Base-by-base conservation (phyloP, 2,113 vertebrate species). In the Miniopterus natalensis region DNA sequence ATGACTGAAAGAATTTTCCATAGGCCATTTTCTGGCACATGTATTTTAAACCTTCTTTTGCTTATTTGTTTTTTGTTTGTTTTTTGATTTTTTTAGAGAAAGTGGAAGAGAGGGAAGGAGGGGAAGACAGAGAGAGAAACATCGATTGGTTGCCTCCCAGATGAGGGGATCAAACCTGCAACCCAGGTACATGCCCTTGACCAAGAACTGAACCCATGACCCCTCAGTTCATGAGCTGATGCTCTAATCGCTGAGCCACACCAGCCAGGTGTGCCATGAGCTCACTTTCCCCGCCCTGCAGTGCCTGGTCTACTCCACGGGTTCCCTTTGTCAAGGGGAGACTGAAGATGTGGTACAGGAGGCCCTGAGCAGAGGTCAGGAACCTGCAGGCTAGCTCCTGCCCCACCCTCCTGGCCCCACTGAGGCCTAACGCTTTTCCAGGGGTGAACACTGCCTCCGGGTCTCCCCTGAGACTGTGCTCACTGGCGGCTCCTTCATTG, bases 271-370 rank as follows among this genome's bases (percentile, higher is more conserved):
- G 84, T 98, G 97, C 90, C 99, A 99, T 0, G 99, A 98, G 0
- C 98, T 99, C 86, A 95, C 89, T 21, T 99, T 99, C 95, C 99
- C 99, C 0, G 97, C 98, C 6, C 96, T 99, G 85, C 98, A 47
- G 81, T 98, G 99, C 17, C 96, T 99, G 0, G 99, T 99, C 70
- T 99, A 99, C 95, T 99, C 99, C 90, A 99, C 99, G 1, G 99
- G 99, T 97, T 99, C 99, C 0, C 40, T 99, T 59, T 99, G 99
- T 97, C 97, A 65, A 2, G 98, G 99, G 96, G 99, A 99, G 98
- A 99, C 99, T 0, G 99, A 99, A 97, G 99, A 99, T 0, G 99
- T 99, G 18, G 98, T 99, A 1, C 59, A 68, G 0, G 97, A 98
- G 0, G 98, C 98, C 95, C 98, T 99, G 88, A 98, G 98, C 98